Conservation (phyloP, 2,113 vertebrate genomes). For the Actenoides lindsayi region DNA sequence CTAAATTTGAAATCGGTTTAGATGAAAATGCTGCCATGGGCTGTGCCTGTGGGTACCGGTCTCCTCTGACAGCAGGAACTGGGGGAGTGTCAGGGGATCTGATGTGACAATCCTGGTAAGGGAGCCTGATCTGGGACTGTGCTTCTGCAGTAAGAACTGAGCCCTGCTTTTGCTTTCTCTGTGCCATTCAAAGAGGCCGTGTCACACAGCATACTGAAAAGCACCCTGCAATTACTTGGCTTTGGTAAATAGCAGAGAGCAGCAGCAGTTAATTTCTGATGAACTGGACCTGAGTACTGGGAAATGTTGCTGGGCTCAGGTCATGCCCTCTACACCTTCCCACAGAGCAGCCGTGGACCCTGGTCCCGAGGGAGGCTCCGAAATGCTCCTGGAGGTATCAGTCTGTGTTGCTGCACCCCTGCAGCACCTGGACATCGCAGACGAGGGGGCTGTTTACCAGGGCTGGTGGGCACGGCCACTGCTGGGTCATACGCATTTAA, state of each 20-base stretch:
- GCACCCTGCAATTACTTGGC: background rate
- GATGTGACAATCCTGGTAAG: background rate
- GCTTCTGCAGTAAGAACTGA: background rate
- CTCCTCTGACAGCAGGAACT: background rate
- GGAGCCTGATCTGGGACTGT: background rate
- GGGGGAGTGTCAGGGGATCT: background rate
- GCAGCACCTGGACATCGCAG: background rate
- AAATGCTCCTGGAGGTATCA: background rate
- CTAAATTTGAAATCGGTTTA: background rate
- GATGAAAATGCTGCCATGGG: background rate
- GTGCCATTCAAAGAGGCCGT: background rate
- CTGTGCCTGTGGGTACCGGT: background rate
- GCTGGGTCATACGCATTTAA: background rate
- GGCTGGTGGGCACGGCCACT: background rate
- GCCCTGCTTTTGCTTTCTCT: background rate
- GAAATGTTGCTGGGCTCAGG: background rate
- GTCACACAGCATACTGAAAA: background rate
- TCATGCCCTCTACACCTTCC: accelerated
- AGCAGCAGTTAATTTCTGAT: background rate
- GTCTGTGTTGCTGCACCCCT: background rate
- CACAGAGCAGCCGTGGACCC: background rate
- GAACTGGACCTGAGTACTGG: background rate
- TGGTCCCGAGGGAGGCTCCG: background rate
- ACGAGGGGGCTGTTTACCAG: background rate
- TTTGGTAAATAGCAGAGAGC: background rate